A percentile compares a stretch with the other conserved stretches of the same genome.
These are phyloP conservation scores for Melipona beecheii DNA, from an alignment of 2,888 invertebrate species.

Conservation along the genomic window DNA sequence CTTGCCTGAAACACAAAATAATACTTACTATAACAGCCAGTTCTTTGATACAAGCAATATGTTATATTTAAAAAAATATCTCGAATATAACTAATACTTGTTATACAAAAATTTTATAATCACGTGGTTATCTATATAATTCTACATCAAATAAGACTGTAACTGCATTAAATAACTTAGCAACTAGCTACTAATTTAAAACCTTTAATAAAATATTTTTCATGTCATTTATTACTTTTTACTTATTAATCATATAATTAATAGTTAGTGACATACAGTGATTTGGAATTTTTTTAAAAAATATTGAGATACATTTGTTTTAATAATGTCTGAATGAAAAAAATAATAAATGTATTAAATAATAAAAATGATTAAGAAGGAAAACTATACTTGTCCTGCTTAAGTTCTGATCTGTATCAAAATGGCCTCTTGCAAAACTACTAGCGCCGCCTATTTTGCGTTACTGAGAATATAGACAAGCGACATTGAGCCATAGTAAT, in stretches of 20 bases:
- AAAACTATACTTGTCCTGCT: background rate
- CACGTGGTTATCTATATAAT: background rate
- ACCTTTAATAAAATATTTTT: background rate
- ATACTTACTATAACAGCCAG: no score
- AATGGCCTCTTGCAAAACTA: background rate
- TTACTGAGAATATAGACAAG: background rate
- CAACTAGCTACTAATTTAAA: background rate
- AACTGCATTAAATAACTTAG: background rate
- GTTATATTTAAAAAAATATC: background rate
- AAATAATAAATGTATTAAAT: background rate
- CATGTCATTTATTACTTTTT: no score
- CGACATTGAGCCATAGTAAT: background rate
- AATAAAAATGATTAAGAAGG: background rate
- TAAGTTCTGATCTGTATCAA: background rate
- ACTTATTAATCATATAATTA: no score
- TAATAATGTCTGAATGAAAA: background rate
- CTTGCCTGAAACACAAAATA: slow-evolving; percentile 78
- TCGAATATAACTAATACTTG: background rate
- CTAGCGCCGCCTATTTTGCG: background rate
- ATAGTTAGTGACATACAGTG: no score
- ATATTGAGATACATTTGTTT: background rate
- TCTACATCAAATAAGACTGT: background rate
- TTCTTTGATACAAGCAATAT: background rate
- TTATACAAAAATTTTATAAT: background rate
- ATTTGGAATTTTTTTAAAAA: no score